These are phyloP conservation scores for Ceratothoa steindachneri DNA, from an alignment of 2,888 invertebrate species.

Conservation along the genomic window DNA sequence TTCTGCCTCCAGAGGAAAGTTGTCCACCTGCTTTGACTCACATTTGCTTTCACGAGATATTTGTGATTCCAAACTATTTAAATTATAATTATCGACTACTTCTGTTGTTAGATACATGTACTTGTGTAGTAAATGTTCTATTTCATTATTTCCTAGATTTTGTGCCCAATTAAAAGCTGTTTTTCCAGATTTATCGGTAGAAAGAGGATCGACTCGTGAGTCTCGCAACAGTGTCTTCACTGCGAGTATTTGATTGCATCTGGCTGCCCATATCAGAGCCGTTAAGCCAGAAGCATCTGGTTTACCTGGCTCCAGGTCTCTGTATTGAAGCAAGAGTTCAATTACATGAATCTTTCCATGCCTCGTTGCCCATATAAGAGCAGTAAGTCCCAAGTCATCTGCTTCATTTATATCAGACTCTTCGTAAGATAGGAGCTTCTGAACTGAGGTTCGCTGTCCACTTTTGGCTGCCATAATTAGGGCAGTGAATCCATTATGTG, in stretches of 20 bases:
- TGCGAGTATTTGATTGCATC: conserved; percentile 31
- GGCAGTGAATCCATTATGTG: conserved; percentile 32
- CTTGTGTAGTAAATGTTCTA: conserved; percentile 29
- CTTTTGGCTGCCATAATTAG: conserved; percentile 31
- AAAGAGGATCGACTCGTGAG: conserved; percentile 22
- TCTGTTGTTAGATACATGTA: conserved; percentile 26
- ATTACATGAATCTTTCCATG: conserved; percentile 34
- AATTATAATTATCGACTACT: background rate
- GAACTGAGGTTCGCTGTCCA: conserved; percentile 29
- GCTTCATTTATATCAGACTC: conserved; percentile 40
- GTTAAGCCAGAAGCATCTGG: conserved; percentile 30
- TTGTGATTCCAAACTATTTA: background rate
- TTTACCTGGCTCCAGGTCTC: conserved; percentile 28
- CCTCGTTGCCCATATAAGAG: conserved; percentile 35
- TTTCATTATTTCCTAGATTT: conserved; percentile 27
- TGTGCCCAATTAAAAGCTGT: conserved; percentile 37
- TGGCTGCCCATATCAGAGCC: conserved; percentile 44
- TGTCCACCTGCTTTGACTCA: background rate
- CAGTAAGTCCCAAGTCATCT: conserved; percentile 34
- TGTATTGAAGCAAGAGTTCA: conserved; percentile 42
- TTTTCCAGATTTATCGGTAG: conserved; percentile 25
- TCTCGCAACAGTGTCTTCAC: conserved; percentile 41
- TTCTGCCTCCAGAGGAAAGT: conserved; percentile 13
- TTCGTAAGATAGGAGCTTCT: conserved; percentile 30
- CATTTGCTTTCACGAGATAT: background rate